A percentile compares a stretch with the other conserved stretches of the same genome.
These are phyloP conservation scores for Orthonychiurus folsomi DNA, from an alignment of 2,888 invertebrate species.

Conservation along the genomic window DNA sequence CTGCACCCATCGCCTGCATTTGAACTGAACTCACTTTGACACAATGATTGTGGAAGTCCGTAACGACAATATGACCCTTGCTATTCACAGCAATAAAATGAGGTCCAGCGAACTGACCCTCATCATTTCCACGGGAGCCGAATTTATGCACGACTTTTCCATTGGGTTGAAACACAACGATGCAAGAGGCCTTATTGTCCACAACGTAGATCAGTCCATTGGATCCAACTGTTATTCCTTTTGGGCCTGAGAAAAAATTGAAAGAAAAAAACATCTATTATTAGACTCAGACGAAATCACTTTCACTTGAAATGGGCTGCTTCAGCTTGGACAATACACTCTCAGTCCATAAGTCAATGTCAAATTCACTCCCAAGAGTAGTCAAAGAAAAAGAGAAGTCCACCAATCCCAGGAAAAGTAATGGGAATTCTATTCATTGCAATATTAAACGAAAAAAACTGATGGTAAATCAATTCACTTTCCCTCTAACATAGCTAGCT, in stretches of 20 bases:
- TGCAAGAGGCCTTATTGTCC: constrained; percentile 49
- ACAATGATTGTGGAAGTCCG: constrained; percentile 51
- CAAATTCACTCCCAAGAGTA: too few species aligned
- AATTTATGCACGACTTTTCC: constrained; percentile 48
- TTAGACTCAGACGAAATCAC: background rate
- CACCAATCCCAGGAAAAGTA: too few species aligned
- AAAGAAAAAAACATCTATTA: background rate
- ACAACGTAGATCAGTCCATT: constrained; percentile 49
- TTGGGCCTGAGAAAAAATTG: constrained; percentile 43
- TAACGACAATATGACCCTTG: constrained; percentile 47
- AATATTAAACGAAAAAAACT: too few species aligned
- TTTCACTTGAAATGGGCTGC: too few species aligned
- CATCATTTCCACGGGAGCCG: constrained; percentile 46
- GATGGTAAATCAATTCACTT: too few species aligned
- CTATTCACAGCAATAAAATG: constrained; percentile 50
- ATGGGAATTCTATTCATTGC: constrained; percentile 2
- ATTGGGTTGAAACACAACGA: constrained; percentile 47
- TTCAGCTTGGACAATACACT: too few species aligned
- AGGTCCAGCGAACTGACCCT: constrained; percentile 50
- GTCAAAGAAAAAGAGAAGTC: too few species aligned
- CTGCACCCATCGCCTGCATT: constrained; percentile 7
- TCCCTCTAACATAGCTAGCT: too few species aligned
- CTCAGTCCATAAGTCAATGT: too few species aligned
- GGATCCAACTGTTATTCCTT: constrained; percentile 47
- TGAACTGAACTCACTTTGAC: constrained; percentile 43